Base-by-base conservation (phyloP, 2,888 invertebrate species). In the Hydraecia micacea region DNA sequence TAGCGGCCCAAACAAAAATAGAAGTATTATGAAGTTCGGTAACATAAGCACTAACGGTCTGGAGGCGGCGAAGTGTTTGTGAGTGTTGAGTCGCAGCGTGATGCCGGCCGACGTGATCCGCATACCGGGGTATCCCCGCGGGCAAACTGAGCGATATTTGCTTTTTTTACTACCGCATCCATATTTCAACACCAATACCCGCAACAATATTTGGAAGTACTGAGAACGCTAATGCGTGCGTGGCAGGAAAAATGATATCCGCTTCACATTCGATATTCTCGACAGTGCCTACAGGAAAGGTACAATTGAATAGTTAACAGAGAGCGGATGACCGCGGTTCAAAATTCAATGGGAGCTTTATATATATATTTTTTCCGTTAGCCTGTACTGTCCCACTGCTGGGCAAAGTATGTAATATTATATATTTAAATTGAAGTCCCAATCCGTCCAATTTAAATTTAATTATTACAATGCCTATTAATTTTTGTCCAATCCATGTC, bases 101-200 rank as follows among this genome's bases (percentile, higher is more conserved):
- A 92, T 91, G 92, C 89, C 87, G 79, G 83, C 73, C 88, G 88
- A 96, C 96, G 96, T 96, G 95, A 95, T 92, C 93, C 84, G 95
- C 93, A 94, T 95, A 88, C 90, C 72, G 81, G 77, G 73, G 67
- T 68, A 84, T 86, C 91, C 93, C 94, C 88, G 91, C 91, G 93
- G 94, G 92, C 92, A 91, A 90, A 88, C 92, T 91, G 90, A 90
- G 89, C 91, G 90, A 93, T 96, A 94, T 96, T 95, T 95, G 94
- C 93, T 94, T 95, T 96, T 94, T 95, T 95, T 95, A 95, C 95
- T 94, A 94, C 93, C 94, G 88, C 94, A 95, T 95, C 94, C 95
- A 96, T 96, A 96, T 96, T 95, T 95, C 95, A 95, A 94, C 94
- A 94, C 93, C 93, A 94, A 93, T 91, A 93, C 91, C 91, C 93